Evolutionary conservation across 2,888 invertebrate genomes (phyloP).

Genomic region (Calliopum simillimum): DNA sequence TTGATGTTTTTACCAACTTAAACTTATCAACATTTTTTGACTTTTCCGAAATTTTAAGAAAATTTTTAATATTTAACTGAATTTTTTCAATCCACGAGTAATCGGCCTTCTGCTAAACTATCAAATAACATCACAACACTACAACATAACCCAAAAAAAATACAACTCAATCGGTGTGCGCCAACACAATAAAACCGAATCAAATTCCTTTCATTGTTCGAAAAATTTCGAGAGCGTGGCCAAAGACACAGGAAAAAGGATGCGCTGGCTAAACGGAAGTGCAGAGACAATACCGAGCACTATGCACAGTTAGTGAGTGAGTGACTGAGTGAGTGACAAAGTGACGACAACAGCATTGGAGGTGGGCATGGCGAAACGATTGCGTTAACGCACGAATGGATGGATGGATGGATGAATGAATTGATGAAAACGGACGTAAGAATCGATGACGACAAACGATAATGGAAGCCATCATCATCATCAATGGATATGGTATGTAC

Average conservation of each 20-base stretch:
- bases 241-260: constrained; percentile 7
- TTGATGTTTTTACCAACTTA: no score
- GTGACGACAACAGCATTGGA: background rate
- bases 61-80: no score
- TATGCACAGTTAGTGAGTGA: no score
- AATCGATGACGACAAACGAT: background rate
- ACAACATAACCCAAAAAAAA: no score
- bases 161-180: constrained; percentile 12
- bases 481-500: no score
- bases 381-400: background rate
- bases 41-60: no score
- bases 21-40: no score
- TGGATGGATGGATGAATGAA: background rate
- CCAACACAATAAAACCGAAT: background rate
- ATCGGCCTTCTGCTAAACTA: no score
- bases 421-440: background rate
- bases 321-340: constrained; percentile 6
- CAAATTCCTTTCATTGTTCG: background rate
- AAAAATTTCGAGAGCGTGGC: background rate
- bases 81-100: no score
- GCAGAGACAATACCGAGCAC: background rate
- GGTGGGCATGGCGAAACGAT: background rate
- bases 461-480: constrained; percentile 12
- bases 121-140: no score
- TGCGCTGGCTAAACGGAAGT: constrained; percentile 18